These are phyloP conservation scores for Petrocephalus zakoni DNA, from an alignment of 2,113 vertebrate species.

Conservation along the genomic window DNA sequence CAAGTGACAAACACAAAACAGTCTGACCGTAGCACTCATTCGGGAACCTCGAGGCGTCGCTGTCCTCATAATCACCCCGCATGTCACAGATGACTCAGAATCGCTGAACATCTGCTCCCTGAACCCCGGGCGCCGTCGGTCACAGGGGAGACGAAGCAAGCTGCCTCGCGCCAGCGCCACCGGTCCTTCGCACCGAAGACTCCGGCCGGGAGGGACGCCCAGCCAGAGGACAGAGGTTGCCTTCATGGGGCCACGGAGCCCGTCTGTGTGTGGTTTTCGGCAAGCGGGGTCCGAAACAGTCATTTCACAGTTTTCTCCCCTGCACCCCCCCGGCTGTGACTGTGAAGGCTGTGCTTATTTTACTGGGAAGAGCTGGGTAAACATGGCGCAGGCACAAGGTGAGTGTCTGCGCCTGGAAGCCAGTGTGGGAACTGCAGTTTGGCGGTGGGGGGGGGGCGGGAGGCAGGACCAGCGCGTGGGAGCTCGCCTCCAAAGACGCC, in stretches of 20 bases:
- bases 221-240: conserved; percentile 36
- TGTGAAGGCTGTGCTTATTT: conserved; percentile 41
- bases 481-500: conserved; percentile 5
- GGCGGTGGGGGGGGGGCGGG: background rate
- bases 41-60: background rate
- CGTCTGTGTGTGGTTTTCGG: conserved; percentile 15
- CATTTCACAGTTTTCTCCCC: conserved; percentile 40
- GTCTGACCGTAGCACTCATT: background rate
- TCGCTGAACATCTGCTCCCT: conserved; percentile 18
- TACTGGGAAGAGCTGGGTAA: conserved; percentile 35
- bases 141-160: conserved; percentile 22
- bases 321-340: conserved; percentile 22
- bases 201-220: conserved; percentile 24
- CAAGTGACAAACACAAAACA: background rate
- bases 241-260: conserved; percentile 27
- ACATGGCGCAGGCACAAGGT: conserved; percentile 31
- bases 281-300: conserved; percentile 27
- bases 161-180: conserved; percentile 26
- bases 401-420: conserved; percentile 15
- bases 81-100: conserved; percentile 17
- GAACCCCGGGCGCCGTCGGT: conserved; percentile 18
- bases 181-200: conserved; percentile 23
- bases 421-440: background rate
- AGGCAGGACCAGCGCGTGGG: background rate
- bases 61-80: background rate